Percentiles rank a stretch among this genome's conserved stretches.
These are phyloP conservation scores for Neoarius graeffei DNA, from an alignment of 2,113 vertebrate species.

Conservation along the genomic window DNA sequence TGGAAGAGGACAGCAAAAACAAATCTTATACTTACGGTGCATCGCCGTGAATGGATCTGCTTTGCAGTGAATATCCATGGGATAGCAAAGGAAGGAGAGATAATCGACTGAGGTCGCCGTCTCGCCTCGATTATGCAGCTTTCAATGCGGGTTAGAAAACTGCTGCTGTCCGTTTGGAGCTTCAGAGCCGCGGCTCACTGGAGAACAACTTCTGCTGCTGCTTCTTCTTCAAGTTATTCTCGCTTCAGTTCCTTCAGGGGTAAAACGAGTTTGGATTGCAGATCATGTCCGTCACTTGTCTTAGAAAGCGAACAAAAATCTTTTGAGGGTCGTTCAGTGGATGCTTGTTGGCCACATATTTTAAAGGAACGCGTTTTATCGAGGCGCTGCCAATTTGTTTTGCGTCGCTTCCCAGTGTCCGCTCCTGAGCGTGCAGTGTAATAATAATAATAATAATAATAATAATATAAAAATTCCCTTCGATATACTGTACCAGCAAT, in stretches of 20 bases:
- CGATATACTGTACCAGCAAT: conserved; percentile 55
- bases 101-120: conserved; percentile 99
- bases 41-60: conserved; percentile 98
- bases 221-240: conserved; percentile 68
- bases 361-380: conserved; percentile 41
- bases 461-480: conserved; percentile 56
- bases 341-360: conserved; percentile 69
- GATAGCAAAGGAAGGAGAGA: conserved; percentile 98
- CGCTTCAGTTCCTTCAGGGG: conserved; percentile 57
- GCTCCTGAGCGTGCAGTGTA: conserved; percentile 60
- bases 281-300: conserved; percentile 72
- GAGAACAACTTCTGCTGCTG: conserved; percentile 64
- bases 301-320: conserved; percentile 55
- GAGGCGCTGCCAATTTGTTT: conserved; percentile 35
- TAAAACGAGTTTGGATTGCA: conserved; percentile 66
- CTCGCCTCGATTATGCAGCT: conserved; percentile 94
- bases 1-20: conserved; percentile 46
- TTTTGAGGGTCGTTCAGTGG: conserved; percentile 62
- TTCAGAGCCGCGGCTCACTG: conserved; percentile 55
- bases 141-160: conserved; percentile 80
- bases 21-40: conserved; percentile 94
- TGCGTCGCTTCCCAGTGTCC: conserved; percentile 63
- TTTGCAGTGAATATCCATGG: conserved; percentile 99
- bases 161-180: conserved; percentile 48
- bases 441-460: too few species aligned